Base-by-base conservation (phyloP, 2,797 vertebrate genomes). In the Sorex maritimensis region DNA sequence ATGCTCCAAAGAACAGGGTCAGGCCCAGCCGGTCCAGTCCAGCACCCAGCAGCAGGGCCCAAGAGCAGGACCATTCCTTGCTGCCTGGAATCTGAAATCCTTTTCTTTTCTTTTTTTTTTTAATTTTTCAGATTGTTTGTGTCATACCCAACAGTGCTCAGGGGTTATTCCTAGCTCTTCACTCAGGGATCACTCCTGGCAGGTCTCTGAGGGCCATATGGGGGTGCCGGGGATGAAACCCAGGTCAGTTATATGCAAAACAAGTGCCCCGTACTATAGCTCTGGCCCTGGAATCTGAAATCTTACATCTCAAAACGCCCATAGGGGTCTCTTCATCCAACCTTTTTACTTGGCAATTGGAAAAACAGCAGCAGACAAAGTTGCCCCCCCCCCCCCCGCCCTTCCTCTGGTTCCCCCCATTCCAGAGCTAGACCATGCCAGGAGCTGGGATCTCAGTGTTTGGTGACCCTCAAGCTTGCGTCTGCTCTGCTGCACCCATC, bases 321-420 rank as follows among this genome's bases (percentile, higher is more conserved):
- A 46, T 41, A 6, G 12, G 17, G 52, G 13, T 55, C 17, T 55
- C 17, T 13, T 55, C 46, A 46, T 4, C 30, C 68, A 72, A 24
- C 21, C 21, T 28, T 44, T 86, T 19, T 71, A 12, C 58, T 80
- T 65, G 24, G 26, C 2, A 72, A 61, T 8, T 24, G 5, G 28
- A 10, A 52, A 79, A 82, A 91, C 30, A 2, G 52, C 44, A 55
- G 44, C 46, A n/a, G 21, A 28, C 65, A 9, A 65, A 65, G 61
- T 2, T 5, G 4, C 2, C 3, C 15, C 1, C 2, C 0, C 52
- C 7, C 52, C 17, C 52, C 52, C 52, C 52, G 11, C 11, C 15
- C 52, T 52, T 19, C 19, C 9, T 5, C 21, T 1, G 5, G 46
- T 1, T 2, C 52, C 52, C 14, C 17, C 4, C 52, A 14, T 55